A percentile compares a stretch with the other conserved stretches of the same genome.
Conservation (phyloP, 2,888 invertebrate species). For the Scelioninae gen. 1 region DNA sequence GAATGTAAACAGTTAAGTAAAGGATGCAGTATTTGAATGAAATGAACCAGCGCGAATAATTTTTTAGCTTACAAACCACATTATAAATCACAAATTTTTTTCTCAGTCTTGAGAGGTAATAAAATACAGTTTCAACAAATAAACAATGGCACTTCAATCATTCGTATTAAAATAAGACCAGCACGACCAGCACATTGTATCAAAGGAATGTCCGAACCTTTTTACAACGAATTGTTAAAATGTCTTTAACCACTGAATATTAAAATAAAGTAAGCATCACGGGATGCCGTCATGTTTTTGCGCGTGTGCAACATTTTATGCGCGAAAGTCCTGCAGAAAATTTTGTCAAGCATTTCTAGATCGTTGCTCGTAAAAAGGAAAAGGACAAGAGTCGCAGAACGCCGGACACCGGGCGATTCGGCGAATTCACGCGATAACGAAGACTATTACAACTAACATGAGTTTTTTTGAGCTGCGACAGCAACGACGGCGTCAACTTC, state of each 20-base stretch:
- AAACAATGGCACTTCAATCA: constrained; percentile 26
- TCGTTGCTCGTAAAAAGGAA: constrained; percentile 35
- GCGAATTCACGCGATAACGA: constrained; percentile 68
- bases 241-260: constrained; percentile 58
- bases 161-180: constrained; percentile 17
- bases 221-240: constrained; percentile 41
- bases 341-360: constrained; percentile 62
- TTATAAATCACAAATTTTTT: too few species aligned
- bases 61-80: too few species aligned
- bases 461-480: constrained; percentile 77
- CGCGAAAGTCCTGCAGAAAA: constrained; percentile 54
- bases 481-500: constrained; percentile 73
- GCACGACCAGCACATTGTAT: constrained; percentile 19
- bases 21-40: too few species aligned
- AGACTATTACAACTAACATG: constrained; percentile 74
- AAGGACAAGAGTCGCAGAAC: too few species aligned
- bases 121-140: constrained; percentile 1
- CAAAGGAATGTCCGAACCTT: constrained; percentile 18
- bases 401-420: constrained; percentile 48
- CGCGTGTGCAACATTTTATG: too few species aligned
- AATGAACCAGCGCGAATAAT: too few species aligned
- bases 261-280: constrained; percentile 39
- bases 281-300: constrained; percentile 37
- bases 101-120: too few species aligned
- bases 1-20: too few species aligned